These are phyloP conservation scores for Lycophotia porphyrea DNA, from an alignment of 2,888 invertebrate genomes.

Conservation along the genomic window DNA sequence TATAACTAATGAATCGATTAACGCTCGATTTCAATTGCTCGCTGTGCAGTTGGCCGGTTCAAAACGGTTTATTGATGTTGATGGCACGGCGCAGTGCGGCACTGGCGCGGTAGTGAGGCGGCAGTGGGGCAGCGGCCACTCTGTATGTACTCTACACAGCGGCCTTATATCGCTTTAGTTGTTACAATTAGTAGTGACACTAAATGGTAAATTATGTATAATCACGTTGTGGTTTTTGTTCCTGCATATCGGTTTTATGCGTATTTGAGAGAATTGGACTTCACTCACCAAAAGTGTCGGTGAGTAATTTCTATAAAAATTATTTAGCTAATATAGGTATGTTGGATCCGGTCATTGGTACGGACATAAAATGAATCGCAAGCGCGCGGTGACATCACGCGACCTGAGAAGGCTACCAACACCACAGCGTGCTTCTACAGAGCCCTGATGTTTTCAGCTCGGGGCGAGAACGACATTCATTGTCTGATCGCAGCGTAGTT, in stretches of 20 bases:
- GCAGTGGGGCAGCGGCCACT: neutral
- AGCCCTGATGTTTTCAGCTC: too few species aligned
- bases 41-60: constrained; percentile 10
- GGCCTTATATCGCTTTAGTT: neutral
- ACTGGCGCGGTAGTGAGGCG: neutral
- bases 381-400: too few species aligned
- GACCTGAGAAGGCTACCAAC: too few species aligned
- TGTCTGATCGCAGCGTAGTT: too few species aligned
- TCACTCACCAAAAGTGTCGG: neutral
- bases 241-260: neutral
- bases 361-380: too few species aligned
- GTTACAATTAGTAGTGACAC: neutral
- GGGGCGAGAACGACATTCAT: too few species aligned
- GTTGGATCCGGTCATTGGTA: too few species aligned
- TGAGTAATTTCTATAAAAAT: neutral
- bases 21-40: constrained; percentile 41
- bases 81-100: neutral
- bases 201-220: neutral
- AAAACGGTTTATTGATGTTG: constrained; percentile 32
- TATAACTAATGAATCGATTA: constrained; percentile 49
- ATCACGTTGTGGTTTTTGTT: neutral
- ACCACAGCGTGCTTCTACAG: too few species aligned
- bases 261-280: neutral
- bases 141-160: neutral
- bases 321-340: too few species aligned